Base-by-base conservation (phyloP, 92 coral and sea anemone species). In the Epizoanthus illoricatus region DNA sequence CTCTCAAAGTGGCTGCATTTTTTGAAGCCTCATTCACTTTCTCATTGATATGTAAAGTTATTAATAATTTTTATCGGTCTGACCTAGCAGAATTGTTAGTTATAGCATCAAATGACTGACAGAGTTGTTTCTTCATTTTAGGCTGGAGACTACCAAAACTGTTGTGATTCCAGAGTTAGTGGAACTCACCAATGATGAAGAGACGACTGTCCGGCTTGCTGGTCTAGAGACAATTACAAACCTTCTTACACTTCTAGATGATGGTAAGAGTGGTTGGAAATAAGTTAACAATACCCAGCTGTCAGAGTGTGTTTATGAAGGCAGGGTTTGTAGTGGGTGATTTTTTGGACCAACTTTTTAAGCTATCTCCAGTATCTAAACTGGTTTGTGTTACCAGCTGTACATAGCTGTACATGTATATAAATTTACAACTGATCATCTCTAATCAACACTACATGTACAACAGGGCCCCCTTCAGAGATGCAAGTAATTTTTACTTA, bases 181-280 rank as follows among this genome's bases (percentile, higher is more conserved):
- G 82, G 99, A 96, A 84, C 91, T 96, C 13, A 96, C 99, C 1
- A 91, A 91, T 86, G 99, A 96, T 84, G 99, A 96, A 86, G 99
- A 96, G 80, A 86, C 86, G 3, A 93, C 84, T 79, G 99, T 96
- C 3, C 80, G 94, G 68, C 91, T 96, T 21, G 94, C 98, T 62
- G 99, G 98, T 39, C 84, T 96, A 74, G 98, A 96, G 87, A 96
- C 98, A 18, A 88, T 96, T n/a, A 92, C 99, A 20, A 96, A 93
- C 65, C 91, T 96, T 20, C 91, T 96, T 69, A 89, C 85, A 56
- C 94, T 96, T 54, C 85, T 96, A 66, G 99, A 96, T 72, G 99
- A 96, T 84, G 99, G 99, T 96, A 80, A 84, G 73, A 13, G 0
- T 18, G 6, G 20, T 9, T 57, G n/a, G n/a, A 19, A 6, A n/a